These are phyloP conservation scores for Accipiter cooperii DNA, from an alignment of 2,113 vertebrate genomes.

Conservation along the genomic window DNA sequence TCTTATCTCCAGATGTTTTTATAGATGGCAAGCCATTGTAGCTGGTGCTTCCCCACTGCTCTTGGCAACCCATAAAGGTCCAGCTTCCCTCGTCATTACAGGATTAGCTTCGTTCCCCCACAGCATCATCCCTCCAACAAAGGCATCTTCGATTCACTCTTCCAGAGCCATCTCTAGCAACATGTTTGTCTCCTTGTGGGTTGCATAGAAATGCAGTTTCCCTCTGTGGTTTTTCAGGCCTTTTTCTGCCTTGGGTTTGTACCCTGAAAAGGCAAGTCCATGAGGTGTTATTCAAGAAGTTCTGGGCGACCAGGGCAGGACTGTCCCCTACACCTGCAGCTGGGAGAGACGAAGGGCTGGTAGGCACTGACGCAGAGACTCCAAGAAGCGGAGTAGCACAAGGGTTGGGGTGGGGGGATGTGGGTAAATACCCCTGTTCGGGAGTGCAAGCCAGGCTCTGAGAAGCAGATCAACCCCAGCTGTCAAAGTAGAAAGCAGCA, in stretches of 20 bases:
- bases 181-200: not conserved
- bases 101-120: not conserved
- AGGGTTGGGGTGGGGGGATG: rapidly evolving
- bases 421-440: not conserved
- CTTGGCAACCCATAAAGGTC: not conserved
- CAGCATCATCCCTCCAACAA: not conserved
- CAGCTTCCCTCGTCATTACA: not conserved
- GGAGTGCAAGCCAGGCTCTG: not conserved
- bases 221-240: not conserved
- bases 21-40: not conserved
- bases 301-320: not conserved
- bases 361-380: not conserved
- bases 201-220: not conserved
- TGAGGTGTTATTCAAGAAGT: not conserved
- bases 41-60: not conserved
- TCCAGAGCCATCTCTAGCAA: not conserved
- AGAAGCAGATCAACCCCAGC: not conserved
- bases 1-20: slow-evolving; percentile 14
- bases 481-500: not conserved
- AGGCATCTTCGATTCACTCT: not conserved
- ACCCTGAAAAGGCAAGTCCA: not conserved
- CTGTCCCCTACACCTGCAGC: no score
- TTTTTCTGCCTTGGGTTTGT: not conserved
- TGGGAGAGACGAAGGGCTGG: not conserved
- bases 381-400: not conserved